These are phyloP conservation scores for Malurus alboscapulatus DNA, from an alignment of 2,113 vertebrate genomes.

Conservation along the genomic window DNA sequence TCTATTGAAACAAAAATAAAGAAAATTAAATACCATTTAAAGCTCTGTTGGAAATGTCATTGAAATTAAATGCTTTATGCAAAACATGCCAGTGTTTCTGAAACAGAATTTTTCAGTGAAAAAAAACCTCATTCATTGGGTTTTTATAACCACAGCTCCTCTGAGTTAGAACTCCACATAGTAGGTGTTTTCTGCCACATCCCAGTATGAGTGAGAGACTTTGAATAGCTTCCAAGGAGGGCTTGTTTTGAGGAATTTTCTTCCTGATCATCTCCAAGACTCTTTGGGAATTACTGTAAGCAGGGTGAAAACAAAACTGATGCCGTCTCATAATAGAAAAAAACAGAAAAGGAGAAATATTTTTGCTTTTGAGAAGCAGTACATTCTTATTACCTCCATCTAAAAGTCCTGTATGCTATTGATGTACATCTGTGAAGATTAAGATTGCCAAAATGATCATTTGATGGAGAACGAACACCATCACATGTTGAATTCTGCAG, in stretches of 20 bases:
- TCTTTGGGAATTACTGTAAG: not conserved
- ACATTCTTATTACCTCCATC: not conserved
- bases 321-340: not conserved
- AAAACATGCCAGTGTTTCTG: not conserved
- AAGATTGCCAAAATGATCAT: not conserved
- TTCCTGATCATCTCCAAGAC: not conserved
- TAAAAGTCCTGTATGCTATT: not conserved
- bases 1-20: not conserved
- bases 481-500: not conserved
- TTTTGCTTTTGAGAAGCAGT: not conserved
- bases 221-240: not conserved
- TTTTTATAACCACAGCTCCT: not conserved
- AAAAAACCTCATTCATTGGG: fast-evolving
- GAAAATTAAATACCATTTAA: not conserved
- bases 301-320: not conserved
- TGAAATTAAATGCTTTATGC: not conserved
- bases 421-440: not conserved
- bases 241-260: not conserved
- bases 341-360: not conserved
- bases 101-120: not conserved
- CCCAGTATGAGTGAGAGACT: not conserved
- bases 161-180: not conserved
- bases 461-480: not conserved
- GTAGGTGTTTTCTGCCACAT: not conserved
- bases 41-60: not conserved